Base-by-base conservation (phyloP, 2,888 invertebrate species). In the Charanyca ferruginea region DNA sequence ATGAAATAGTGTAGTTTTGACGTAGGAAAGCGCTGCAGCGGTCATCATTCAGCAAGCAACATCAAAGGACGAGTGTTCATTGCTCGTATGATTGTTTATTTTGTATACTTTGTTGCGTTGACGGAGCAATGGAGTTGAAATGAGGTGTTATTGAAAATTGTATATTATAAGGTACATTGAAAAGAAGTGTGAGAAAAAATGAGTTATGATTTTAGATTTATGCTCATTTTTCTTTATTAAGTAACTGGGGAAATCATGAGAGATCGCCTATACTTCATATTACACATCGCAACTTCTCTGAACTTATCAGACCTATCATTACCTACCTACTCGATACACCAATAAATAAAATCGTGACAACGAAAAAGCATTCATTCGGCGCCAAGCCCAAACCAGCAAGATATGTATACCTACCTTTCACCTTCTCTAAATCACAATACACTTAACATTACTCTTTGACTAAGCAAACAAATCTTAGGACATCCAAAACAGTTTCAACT, bases 81-180 rank as follows among this genome's bases (percentile, higher is more conserved):
- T 83, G 79, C 79, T 73, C 66, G 77, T 73, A 79, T 66, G 68
- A 86, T 86, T 91, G 90, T 91, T 91, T 91, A 90, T 91, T 90
- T 89, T 85, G 84, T 85, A 83, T 84, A 91, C 90, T 91, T 87
- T 91, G 90, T 91, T 85, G 87, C 85, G 84, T 75, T 81, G 83
- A 84, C 55, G 68, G 83, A 83, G 81, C 78, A 78, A 81, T 83
- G 78, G 81, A 83, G 81, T 79, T 80, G 80, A 80, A 80, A 81
- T 71, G 72, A 73, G 67, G 63, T 73, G 80, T 67, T 68, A 81
- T 67, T 78, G 69, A 78, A 64, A 51, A 69, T 73, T 73, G 59
- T 65, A 62, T 73, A 68, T 72, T 73, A 71, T 81, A 71, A 73
- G 69, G 67, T 73, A 38, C 64, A 65, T 38, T 79, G 73, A 79